Evolutionary conservation across 2,113 vertebrate species (phyloP), one percentile per base, ranked within the genome.

Genomic region (Rhegmatorhina hoffmannsi): DNA sequence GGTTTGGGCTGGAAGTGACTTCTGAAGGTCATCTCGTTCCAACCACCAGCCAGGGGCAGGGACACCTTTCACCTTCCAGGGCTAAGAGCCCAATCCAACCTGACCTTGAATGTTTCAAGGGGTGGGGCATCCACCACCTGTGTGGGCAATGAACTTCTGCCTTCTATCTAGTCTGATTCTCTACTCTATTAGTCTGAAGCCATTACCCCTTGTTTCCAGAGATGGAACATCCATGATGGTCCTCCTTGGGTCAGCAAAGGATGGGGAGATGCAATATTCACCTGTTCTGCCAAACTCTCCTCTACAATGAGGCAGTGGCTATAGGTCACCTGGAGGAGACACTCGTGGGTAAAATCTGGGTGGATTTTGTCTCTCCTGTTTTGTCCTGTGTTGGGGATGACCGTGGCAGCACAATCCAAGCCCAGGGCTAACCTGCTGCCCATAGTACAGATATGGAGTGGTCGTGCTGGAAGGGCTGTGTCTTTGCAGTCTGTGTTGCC

Each of bases 351-450:
- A 10, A 60, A 26, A 72, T 17, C 11, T 25, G 10, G 3, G 44
- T 24, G 50, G 33, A 5, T 46, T 44, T 24, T 3, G 10, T 70
- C 33, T 25, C 7, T 19, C 43, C 13, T 72, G 28, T 60, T 83
- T 47, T 4, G 2, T n/a, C 46, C 25, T 50, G 6, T 29, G 31
- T 20, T 34, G 10, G 12, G 7, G 9, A 36, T 63, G 38, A 4
- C 11, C 25, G 19, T 0, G 1, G 24, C 8, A 47, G 24, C 49
- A 16, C 0, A 0, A 1, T 5, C 38, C 63, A n/a, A 49, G 7
- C 9, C 24, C 55, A 38, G 23, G 28, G 8, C 52, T n/a, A 2
- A 29, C 10, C 12, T 52, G 78, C 58, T 66, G 62, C 47, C 58
- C 7, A 0, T 36, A 52, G 11, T 15, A 10, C 8, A 44, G 44